These are phyloP conservation scores for Fregata magnificens DNA, from an alignment of 2,113 vertebrate species.

Conservation along the genomic window DNA sequence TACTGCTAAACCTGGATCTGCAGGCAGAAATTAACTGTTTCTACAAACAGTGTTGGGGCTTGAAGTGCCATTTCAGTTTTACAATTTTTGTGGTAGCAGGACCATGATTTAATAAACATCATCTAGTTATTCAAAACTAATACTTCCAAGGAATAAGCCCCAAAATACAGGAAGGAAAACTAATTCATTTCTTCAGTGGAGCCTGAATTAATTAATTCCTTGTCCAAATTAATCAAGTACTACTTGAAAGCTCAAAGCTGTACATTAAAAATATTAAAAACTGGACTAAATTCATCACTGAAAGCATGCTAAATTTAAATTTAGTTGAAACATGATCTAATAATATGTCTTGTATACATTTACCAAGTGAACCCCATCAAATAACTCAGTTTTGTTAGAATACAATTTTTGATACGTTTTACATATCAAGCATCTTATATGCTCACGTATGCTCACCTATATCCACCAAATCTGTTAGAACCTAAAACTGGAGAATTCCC, in stretches of 20 bases:
- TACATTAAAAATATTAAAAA: background rate
- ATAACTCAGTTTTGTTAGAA: background rate
- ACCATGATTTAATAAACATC: background rate
- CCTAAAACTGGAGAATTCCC: background rate
- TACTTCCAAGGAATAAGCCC: background rate
- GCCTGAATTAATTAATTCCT: constrained; percentile 26
- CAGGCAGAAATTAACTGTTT: background rate
- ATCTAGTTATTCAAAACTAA: background rate
- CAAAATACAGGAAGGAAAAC: background rate
- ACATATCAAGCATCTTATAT: background rate
- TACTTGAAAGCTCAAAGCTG: background rate
- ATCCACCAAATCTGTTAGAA: background rate
- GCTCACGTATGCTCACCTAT: background rate
- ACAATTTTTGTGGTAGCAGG: background rate
- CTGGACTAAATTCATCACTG: background rate
- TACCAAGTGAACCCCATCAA: background rate
- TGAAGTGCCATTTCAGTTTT: background rate
- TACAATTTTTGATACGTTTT: background rate
- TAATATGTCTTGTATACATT: background rate
- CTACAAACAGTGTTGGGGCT: background rate
- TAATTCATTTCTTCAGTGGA: background rate
- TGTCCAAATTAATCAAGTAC: constrained; percentile 1
- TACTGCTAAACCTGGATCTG: background rate
- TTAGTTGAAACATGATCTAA: background rate
- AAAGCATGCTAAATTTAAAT: background rate